Evolutionary conservation across 2,888 invertebrate species (phyloP).

Genomic region (Beris morrisii): DNA sequence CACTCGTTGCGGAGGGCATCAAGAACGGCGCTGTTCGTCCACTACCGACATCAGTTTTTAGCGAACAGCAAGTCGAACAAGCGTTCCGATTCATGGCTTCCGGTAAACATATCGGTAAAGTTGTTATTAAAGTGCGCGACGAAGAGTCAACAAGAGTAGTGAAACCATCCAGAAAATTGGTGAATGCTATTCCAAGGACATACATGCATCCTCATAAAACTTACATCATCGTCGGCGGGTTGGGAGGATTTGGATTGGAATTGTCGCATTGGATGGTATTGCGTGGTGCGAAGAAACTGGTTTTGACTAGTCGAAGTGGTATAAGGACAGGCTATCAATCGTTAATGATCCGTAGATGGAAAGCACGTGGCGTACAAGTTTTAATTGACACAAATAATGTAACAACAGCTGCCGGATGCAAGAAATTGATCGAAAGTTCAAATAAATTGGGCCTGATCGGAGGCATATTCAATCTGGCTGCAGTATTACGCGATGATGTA

Average conservation of each 20-base stretch:
- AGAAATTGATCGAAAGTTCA: constrained; percentile 63
- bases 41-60: no score
- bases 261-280: constrained; percentile 85
- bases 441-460: constrained; percentile 73
- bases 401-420: constrained; percentile 64
- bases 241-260: constrained; percentile 97
- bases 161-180: no score
- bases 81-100: no score
- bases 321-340: constrained; percentile 92
- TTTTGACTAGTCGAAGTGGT: constrained; percentile 88
- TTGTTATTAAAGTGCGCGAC: no score
- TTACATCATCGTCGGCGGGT: constrained; percentile 86
- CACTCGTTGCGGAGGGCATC: constrained; percentile 83
- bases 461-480: constrained; percentile 93
- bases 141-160: no score
- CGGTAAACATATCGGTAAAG: no score
- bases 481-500: no score
- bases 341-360: constrained; percentile 72
- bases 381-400: constrained; percentile 68
- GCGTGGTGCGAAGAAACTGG: constrained; percentile 82
- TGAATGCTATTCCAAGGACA: no score
- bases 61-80: no score
- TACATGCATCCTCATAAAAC: no score
- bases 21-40: constrained; percentile 83
- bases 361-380: constrained; percentile 65